Percentiles rank a stretch among this genome's conserved stretches.
Evolutionary conservation across 2,113 vertebrate species (phyloP).

Genomic region (Notiomystis cincta): DNA sequence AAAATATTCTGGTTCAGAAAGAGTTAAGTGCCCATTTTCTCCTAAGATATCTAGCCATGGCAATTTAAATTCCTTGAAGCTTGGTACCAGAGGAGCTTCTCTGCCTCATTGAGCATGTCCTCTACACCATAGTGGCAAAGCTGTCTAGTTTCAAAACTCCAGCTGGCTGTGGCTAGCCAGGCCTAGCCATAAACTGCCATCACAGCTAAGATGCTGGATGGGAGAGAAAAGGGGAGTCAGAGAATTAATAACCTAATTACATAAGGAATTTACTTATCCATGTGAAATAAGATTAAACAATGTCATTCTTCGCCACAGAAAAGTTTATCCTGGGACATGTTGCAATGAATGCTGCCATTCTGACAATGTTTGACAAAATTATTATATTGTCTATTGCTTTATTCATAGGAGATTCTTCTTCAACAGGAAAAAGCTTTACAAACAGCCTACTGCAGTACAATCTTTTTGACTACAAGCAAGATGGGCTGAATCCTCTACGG

Average conservation of each 20-base stretch:
- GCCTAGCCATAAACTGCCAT: background rate
- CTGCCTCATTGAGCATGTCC: background rate
- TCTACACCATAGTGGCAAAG: background rate
- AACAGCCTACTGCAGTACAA: background rate
- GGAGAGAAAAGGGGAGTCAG: background rate
- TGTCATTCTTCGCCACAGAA: background rate
- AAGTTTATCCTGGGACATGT: background rate
- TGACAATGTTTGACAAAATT: background rate
- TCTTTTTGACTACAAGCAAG: background rate
- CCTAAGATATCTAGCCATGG: background rate
- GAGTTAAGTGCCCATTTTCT: background rate
- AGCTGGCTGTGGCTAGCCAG: background rate
- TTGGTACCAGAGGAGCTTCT: background rate
- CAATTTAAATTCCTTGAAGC: background rate
- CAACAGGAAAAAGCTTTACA: background rate
- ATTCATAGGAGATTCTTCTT: background rate
- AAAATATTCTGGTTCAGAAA: background rate
- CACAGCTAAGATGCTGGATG: background rate
- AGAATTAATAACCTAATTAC: background rate
- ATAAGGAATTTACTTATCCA: background rate
- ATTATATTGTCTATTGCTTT: background rate
- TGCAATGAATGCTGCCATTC: background rate
- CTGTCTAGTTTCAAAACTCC: background rate
- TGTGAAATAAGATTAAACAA: background rate
- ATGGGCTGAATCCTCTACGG: rapidly evolving